Evolutionary conservation across 2,113 vertebrate genomes (phyloP).

Genomic region (Chamaea fasciata): DNA sequence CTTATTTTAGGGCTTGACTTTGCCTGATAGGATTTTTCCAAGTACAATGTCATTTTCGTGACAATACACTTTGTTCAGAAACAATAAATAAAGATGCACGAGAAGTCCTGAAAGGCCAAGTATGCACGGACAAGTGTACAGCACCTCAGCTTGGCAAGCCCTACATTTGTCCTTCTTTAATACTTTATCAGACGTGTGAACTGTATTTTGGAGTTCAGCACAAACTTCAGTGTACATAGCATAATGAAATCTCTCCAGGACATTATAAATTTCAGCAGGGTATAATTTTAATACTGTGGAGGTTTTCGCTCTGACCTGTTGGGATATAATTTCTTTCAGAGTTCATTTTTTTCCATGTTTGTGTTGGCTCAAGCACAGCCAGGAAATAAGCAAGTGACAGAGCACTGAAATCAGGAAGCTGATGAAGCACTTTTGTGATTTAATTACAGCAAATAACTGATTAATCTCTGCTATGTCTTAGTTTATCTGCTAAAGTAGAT

Average conservation of each 20-base stretch:
- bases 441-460: constrained; percentile 44
- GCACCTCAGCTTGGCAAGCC: constrained; percentile 8
- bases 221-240: background rate
- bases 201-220: background rate
- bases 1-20: constrained; percentile 76
- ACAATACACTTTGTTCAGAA: constrained; percentile 56
- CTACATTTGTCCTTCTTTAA: constrained; percentile 51
- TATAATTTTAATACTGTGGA: background rate
- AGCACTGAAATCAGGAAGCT: background rate
- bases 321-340: constrained; percentile 36
- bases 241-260: constrained; percentile 46
- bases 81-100: constrained; percentile 54
- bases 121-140: constrained; percentile 38
- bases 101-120: constrained; percentile 67
- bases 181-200: constrained; percentile 50
- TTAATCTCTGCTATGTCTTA: constrained; percentile 41
- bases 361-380: background rate
- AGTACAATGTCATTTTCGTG: constrained; percentile 71
- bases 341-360: constrained; percentile 4
- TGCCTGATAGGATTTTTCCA: constrained; percentile 72
- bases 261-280: constrained; percentile 15
- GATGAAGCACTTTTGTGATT: background rate
- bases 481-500: constrained; percentile 48
- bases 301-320: constrained; percentile 37
- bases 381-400: background rate